Percentiles rank a stretch among this genome's conserved stretches.
These are phyloP conservation scores for Lucinisca nassula DNA, from an alignment of 2,888 invertebrate genomes.

Conservation along the genomic window DNA sequence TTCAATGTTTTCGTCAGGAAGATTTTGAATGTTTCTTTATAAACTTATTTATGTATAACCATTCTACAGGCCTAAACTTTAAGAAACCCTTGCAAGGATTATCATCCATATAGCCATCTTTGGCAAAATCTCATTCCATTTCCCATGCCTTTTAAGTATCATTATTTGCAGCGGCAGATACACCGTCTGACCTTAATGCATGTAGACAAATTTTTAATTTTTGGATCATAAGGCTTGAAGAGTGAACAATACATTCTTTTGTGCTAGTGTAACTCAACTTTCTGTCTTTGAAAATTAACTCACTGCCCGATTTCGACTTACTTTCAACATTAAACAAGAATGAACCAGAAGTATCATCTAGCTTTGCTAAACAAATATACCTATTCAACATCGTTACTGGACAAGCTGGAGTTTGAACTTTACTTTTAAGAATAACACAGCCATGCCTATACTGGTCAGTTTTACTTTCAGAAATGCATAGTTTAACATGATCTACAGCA, in stretches of 20 bases:
- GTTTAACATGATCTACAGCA: not conserved
- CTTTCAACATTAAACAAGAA: not conserved
- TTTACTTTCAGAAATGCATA: slow-evolving; percentile 6
- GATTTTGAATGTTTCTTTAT: not conserved
- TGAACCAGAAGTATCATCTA: not conserved
- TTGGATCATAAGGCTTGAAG: not conserved
- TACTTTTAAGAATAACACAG: not conserved
- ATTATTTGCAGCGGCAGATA: slow-evolving; percentile 11
- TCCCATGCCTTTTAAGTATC: slow-evolving; percentile 17
- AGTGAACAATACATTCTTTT: not conserved
- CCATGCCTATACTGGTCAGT: slow-evolving; percentile 22
- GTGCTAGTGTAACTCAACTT: not conserved
- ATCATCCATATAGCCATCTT: slow-evolving; percentile 14
- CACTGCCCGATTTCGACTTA: not conserved
- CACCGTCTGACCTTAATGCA: slow-evolving; percentile 20
- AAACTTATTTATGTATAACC: not conserved
- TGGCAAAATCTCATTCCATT: slow-evolving; percentile 11
- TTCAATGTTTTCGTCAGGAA: not conserved
- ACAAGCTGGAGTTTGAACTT: not conserved
- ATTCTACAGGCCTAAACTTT: slow-evolving; percentile 4
- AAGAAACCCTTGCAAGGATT: not conserved
- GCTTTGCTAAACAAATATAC: not conserved
- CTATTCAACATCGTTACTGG: not conserved
- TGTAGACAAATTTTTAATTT: not conserved
- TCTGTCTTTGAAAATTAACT: not conserved